phyloP scores from a whole-genome alignment of 2,113 vertebrate genomes.

The Crotalus tigris region DNA sequence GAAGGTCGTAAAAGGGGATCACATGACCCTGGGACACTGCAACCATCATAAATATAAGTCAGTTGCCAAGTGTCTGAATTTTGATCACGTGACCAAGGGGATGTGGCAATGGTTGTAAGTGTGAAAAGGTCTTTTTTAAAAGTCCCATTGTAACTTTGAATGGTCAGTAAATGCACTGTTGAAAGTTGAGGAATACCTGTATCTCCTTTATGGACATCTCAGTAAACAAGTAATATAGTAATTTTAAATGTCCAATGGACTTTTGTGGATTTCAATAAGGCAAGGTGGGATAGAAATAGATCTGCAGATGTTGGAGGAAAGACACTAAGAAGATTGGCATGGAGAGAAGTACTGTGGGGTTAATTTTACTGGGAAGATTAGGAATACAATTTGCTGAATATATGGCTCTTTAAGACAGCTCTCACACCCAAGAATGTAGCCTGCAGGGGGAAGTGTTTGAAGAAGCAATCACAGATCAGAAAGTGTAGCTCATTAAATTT shows the following conservation, averaged over 20 bases:
- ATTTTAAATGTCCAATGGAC: not conserved
- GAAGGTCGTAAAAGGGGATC: not conserved
- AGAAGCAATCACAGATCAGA: constrained; percentile 33
- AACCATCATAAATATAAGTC: not conserved
- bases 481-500: constrained; percentile 49
- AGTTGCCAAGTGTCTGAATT: not conserved
- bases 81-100: not conserved
- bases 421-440: constrained; percentile 7
- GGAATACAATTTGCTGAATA: not conserved
- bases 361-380: fast-evolving
- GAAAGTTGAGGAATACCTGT: not conserved
- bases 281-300: not conserved
- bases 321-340: not conserved
- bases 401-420: constrained; percentile 23
- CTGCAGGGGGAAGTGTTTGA: constrained; percentile 27
- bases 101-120: not conserved
- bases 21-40: not conserved
- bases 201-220: not conserved
- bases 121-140: not conserved
- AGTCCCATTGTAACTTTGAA: not conserved
- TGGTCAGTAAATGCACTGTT: not conserved
- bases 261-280: not conserved
- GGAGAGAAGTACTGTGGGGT: not conserved
- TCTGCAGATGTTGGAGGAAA: not conserved
- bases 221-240: not conserved